Evolutionary conservation across 2,888 invertebrate species (phyloP), one percentile per base, ranked within the genome.

Genomic region (Amphipyra tragopoginis): DNA sequence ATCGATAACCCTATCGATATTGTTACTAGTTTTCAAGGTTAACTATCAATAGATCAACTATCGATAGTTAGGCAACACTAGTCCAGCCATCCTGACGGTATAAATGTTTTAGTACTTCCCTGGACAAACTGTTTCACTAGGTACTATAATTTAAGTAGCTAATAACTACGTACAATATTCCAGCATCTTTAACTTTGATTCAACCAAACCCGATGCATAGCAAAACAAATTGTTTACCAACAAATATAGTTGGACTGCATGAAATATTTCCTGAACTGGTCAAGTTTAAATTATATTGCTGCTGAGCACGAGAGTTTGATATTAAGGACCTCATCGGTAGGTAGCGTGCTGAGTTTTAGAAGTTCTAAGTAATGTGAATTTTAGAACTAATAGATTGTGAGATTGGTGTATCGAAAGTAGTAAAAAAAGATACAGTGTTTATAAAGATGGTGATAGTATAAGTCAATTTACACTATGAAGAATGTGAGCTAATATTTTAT

Each of bases 261-360:
- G 54, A 63, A 70, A 76, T 62, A 65, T 67, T 59, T 51, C 54
- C 51, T 54, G 48, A 64, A 47, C 74, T 45, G 59, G 52, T 43
- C 51, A 65, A 75, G 74, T 75, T 75, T 74, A 74, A 77, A 77
- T 74, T 77, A 74, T 77, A 74, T 75, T 77, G 62, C 47, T 57
- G 53, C 36, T 44, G 21, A 21, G 21, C 21, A 21, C 3, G 21
- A 33, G 48, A 71, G 77, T 71, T 71, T 29, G 15, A 39, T 36
- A 34, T 52, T 29, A 36, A 62, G 53, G 45, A 60, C 21, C 44
- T 42, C 62, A 15, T 14, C 51, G 60, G 54, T 40, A 44, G 39
- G 54, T 40, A 44, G 39, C 40, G 45, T 10, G 49, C 52, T 21
- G 21, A 42, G 52, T 33, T 56, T 53, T 42, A 43, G 48, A 45